phyloP scores from a whole-genome alignment of 1,140 invertebrate genomes.

The Mesaphorura yosii region DNA sequence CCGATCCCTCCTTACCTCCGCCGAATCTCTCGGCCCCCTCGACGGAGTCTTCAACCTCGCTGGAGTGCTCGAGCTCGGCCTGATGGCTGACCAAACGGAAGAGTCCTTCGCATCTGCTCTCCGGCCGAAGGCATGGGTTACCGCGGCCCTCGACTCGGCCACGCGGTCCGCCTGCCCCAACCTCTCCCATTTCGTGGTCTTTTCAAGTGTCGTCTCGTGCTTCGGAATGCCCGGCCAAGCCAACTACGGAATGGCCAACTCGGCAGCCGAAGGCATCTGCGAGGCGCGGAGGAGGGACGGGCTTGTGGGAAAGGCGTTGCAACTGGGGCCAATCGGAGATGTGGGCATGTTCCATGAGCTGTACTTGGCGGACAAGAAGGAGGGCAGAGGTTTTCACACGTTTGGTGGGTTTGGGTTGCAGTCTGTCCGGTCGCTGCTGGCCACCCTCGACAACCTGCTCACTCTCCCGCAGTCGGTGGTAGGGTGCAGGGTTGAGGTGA shows the following conservation, averaged over 20 bases:
- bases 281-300: conserved; percentile 45
- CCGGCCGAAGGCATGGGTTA: conserved; percentile 69
- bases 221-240: conserved; percentile 48
- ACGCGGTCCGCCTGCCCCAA: conserved; percentile 37
- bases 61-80: conserved; percentile 45
- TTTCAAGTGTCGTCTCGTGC: conserved; percentile 48
- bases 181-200: conserved; percentile 42
- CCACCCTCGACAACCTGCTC: not conserved
- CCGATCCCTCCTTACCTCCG: conserved; percentile 43
- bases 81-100: conserved; percentile 45
- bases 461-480: conserved; percentile 19
- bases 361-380: conserved; percentile 36
- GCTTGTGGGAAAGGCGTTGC: conserved; percentile 44
- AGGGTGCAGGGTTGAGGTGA: conserved; percentile 38
- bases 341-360: conserved; percentile 43
- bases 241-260: conserved; percentile 51
- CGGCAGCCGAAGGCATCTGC: conserved; percentile 47
- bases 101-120: conserved; percentile 40
- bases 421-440: conserved; percentile 35
- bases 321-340: conserved; percentile 52
- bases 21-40: conserved; percentile 40
- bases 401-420: conserved; percentile 43
- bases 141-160: conserved; percentile 44
- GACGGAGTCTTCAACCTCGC: conserved; percentile 50
- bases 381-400: conserved; percentile 34